phyloP scores from a whole-genome alignment of 2,113 vertebrate genomes.

The Penelope pileata region DNA sequence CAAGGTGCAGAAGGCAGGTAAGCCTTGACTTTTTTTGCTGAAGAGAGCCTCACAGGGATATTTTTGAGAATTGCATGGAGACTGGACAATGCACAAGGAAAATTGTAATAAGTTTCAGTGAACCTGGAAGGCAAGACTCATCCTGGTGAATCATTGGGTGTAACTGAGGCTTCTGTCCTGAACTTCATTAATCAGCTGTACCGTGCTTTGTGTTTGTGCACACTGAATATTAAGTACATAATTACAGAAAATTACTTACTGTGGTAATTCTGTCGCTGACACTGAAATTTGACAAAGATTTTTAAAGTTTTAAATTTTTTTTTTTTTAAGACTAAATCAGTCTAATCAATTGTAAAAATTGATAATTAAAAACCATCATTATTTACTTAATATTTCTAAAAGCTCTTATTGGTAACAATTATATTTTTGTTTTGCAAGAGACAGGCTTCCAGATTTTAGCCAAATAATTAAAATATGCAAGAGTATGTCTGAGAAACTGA shows the following conservation, averaged over 20 bases:
- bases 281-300: neutral
- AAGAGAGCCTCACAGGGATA: conserved; percentile 59
- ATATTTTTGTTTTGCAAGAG: neutral
- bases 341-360: neutral
- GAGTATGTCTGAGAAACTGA: neutral
- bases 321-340: neutral
- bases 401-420: neutral
- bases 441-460: neutral
- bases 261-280: conserved; percentile 1
- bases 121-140: conserved; percentile 29
- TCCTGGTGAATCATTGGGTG: conserved; percentile 50
- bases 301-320: neutral
- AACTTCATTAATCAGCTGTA: conserved; percentile 23
- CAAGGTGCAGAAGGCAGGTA: conserved; percentile 20
- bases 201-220: neutral
- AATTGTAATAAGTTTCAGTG: conserved; percentile 32
- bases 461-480: neutral
- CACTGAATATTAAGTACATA: conserved; percentile 7
- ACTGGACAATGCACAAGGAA: neutral
- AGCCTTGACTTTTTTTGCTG: conserved; percentile 5
- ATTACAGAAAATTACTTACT: conserved; percentile 35
- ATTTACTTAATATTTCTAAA: neutral
- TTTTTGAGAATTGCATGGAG: conserved; percentile 48
- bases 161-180: conserved; percentile 29
- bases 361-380: neutral